phyloP scores from a whole-genome alignment of 2,113 vertebrate species.

The Lepus americanus region DNA sequence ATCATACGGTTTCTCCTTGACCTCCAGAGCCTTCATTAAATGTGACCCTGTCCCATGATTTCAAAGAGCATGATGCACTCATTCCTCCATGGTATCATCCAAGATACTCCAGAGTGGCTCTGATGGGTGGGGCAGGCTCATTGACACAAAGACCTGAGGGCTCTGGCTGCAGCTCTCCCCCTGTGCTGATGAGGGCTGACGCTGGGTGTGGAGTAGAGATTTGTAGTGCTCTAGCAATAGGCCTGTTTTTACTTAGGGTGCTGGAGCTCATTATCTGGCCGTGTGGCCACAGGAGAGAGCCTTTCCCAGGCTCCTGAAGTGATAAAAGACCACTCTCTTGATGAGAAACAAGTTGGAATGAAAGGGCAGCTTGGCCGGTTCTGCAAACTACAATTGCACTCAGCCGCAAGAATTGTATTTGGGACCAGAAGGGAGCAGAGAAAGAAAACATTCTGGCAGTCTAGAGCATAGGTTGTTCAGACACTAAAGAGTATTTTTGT shows the following conservation, averaged over 20 bases:
- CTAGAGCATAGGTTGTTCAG: not conserved
- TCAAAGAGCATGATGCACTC: not conserved
- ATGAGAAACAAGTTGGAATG: constrained; percentile 64
- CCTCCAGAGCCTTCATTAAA: not conserved
- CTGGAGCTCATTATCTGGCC: constrained; percentile 66
- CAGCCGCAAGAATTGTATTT: not conserved
- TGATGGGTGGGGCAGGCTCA: not conserved
- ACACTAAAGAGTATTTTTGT: not conserved
- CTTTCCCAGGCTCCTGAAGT: not conserved
- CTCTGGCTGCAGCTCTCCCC: not conserved
- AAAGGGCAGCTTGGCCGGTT: not conserved
- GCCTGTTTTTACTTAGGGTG: constrained; percentile 60
- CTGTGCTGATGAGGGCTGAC: not conserved
- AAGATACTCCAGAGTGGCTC: not conserved
- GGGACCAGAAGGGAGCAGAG: not conserved
- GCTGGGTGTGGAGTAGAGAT: not conserved
- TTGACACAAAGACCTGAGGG: not conserved
- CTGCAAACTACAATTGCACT: not conserved
- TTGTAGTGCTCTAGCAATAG: not conserved
- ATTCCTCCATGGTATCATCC: not conserved
- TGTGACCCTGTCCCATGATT: not conserved
- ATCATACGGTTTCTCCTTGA: accelerated
- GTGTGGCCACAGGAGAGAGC: not conserved
- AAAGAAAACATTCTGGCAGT: not conserved
- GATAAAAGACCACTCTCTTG: constrained; percentile 61